phyloP scores from a whole-genome alignment of 2,888 invertebrate species.

The Caenorhabditis zanzibari region DNA sequence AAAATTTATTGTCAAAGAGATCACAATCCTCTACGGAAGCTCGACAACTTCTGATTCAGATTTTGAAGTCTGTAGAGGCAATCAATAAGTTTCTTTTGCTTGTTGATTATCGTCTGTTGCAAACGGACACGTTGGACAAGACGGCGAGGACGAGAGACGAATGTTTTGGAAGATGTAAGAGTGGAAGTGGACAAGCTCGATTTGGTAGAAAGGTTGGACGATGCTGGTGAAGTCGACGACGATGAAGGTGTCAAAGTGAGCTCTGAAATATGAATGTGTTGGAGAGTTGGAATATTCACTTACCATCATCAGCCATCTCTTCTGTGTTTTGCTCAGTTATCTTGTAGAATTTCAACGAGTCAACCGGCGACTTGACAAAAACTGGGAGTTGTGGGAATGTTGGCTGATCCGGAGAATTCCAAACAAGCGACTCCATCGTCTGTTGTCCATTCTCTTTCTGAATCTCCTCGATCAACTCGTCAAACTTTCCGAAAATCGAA shows the following conservation, averaged over 20 bases:
- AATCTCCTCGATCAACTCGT: slow-evolving; percentile 2
- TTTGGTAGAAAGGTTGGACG: background rate
- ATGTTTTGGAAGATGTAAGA: background rate
- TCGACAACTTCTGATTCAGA: background rate
- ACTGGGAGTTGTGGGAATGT: slow-evolving; percentile 40
- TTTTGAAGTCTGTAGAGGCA: background rate
- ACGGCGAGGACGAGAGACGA: background rate
- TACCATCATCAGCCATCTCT: slow-evolving; percentile 47
- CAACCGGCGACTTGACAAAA: slow-evolving; percentile 43
- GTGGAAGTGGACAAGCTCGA: background rate
- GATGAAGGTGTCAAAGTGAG: background rate
- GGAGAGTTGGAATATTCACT: background rate
- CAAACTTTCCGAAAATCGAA: slow-evolving; percentile 15
- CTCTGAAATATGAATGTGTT: background rate
- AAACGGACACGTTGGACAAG: background rate
- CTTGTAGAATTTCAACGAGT: slow-evolving; percentile 37
- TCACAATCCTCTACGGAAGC: background rate
- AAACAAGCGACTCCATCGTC: background rate
- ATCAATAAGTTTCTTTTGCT: slow-evolving; percentile 31
- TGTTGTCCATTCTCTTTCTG: background rate
- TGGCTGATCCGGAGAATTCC: slow-evolving; percentile 13
- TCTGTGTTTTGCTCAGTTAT: slow-evolving; percentile 6
- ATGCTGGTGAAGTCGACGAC: background rate
- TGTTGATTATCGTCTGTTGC: slow-evolving; percentile 14
- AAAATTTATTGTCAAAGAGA: slow-evolving; percentile 2